A percentile compares a stretch with the other conserved stretches of the same genome.
Conservation (phyloP, 92 coral and sea anemone species). For the Heliopora coerulea region DNA sequence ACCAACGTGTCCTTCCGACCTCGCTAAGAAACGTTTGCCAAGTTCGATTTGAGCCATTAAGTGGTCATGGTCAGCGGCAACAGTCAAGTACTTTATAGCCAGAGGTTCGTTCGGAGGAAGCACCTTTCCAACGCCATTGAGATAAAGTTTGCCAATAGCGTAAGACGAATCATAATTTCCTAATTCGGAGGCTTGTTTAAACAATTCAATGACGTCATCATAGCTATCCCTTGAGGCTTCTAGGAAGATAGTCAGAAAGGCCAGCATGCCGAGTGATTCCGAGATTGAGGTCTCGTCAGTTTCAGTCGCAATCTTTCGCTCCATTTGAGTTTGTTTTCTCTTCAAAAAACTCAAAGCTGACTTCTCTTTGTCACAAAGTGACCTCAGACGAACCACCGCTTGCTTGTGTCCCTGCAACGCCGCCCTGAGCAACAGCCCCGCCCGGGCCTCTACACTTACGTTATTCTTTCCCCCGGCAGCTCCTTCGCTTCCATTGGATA, state of each 20-base stretch:
- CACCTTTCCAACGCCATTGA: constrained; percentile 27
- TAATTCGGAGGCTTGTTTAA: constrained; percentile 31
- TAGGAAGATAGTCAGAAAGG: constrained; percentile 26
- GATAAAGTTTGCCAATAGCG: constrained; percentile 29
- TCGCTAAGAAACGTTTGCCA: constrained; percentile 23
- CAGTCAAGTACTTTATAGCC: constrained; percentile 32
- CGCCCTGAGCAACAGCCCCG: constrained; percentile 31
- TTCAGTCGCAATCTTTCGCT: constrained; percentile 26
- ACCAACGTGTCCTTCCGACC: constrained; percentile 29
- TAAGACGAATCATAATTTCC: constrained; percentile 40
- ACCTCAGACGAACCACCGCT: constrained; percentile 21
- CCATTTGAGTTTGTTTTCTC: constrained; percentile 31
- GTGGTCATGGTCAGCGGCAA: constrained; percentile 38
- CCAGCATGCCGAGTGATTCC: constrained; percentile 26
- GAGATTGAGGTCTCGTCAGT: constrained; percentile 37
- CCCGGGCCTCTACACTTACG: constrained; percentile 35
- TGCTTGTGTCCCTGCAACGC: constrained; percentile 36
- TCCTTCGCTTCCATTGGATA: not conserved
- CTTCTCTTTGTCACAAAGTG: constrained; percentile 23
- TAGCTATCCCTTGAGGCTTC: constrained; percentile 17
- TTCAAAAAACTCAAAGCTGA: constrained; percentile 17
- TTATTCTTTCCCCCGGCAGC: not conserved
- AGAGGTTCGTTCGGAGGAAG: constrained; percentile 24
- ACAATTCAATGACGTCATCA: constrained; percentile 37
- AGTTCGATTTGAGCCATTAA: constrained; percentile 43